Evolutionary conservation across 2,888 invertebrate genomes (phyloP).

Genomic region (Drosophila neotestacea): DNA sequence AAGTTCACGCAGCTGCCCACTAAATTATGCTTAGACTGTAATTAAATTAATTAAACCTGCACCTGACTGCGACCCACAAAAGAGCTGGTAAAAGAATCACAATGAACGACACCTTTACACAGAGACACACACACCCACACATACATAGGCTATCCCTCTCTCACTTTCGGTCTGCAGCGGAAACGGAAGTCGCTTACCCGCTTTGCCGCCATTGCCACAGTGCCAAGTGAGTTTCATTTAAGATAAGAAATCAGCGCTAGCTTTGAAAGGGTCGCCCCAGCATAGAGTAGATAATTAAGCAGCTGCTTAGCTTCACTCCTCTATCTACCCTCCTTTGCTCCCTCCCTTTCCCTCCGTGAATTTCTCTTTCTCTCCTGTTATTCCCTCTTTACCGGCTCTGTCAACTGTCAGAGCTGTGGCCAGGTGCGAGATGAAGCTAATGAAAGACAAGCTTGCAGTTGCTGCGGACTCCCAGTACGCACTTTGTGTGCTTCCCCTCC

Average conservation of each 20-base stretch:
- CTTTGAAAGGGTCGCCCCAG: slow-evolving; percentile 58
- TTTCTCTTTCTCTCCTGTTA: background rate
- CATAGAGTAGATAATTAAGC: slow-evolving; percentile 69
- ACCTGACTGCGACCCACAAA: slow-evolving; percentile 63
- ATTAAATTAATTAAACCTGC: slow-evolving; percentile 83
- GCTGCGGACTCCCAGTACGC: slow-evolving; percentile 10
- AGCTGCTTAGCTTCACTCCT: slow-evolving; percentile 62
- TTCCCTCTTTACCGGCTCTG: slow-evolving; percentile 19
- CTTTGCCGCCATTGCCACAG: slow-evolving; percentile 39
- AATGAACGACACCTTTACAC: slow-evolving; percentile 33
- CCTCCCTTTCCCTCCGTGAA: too few species aligned
- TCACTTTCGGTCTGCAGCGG: slow-evolving; percentile 45
- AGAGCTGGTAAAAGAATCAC: slow-evolving; percentile 51
- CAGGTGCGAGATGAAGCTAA: slow-evolving; percentile 41
- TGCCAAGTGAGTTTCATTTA: slow-evolving; percentile 63
- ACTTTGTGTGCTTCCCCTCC: slow-evolving; percentile 4
- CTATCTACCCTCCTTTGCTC: background rate
- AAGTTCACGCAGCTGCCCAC: slow-evolving; percentile 72
- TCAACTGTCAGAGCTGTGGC: slow-evolving; percentile 48
- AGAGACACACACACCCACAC: background rate
- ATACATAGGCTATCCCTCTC: background rate
- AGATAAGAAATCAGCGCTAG: slow-evolving; percentile 74
- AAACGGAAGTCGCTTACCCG: slow-evolving; percentile 50
- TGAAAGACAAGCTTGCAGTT: slow-evolving; percentile 75
- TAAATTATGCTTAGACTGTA: slow-evolving; percentile 82